phyloP scores from a whole-genome alignment of 2,113 vertebrate genomes.

The Mus musculus region DNA sequence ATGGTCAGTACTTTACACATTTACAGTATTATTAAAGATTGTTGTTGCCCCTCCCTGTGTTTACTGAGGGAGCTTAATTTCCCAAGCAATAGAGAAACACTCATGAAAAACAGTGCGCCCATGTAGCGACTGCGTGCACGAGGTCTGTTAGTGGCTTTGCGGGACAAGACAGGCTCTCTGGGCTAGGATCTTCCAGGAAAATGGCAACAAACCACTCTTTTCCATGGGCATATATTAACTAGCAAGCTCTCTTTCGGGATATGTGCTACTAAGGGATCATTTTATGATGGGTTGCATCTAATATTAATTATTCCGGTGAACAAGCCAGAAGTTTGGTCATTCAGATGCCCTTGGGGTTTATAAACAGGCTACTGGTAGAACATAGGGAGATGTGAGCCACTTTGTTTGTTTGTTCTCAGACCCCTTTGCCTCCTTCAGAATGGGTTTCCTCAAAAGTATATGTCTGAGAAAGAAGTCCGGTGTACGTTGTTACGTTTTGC shows the following conservation, averaged over 20 bases:
- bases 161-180: not conserved
- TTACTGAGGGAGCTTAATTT: not conserved
- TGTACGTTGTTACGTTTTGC: not conserved
- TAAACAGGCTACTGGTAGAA: not conserved
- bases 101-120: not conserved
- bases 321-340: not conserved
- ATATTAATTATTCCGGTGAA: not conserved
- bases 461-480: not conserved
- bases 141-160: not conserved
- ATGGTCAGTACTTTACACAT: not conserved
- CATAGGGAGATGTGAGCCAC: not conserved
- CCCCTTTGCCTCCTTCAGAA: constrained; percentile 54
- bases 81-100: not conserved
- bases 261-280: constrained; percentile 2
- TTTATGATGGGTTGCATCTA: not conserved
- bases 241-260: not conserved
- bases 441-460: constrained; percentile 9
- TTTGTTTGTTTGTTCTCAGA: not conserved
- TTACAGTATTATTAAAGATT: not conserved
- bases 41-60: not conserved
- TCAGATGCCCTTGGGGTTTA: not conserved
- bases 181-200: not conserved
- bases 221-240: not conserved
- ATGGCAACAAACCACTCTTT: constrained; percentile 4
- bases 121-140: not conserved